Evolutionary conservation across 2,888 invertebrate species (phyloP).

Genomic region (Desoria tigrina): DNA sequence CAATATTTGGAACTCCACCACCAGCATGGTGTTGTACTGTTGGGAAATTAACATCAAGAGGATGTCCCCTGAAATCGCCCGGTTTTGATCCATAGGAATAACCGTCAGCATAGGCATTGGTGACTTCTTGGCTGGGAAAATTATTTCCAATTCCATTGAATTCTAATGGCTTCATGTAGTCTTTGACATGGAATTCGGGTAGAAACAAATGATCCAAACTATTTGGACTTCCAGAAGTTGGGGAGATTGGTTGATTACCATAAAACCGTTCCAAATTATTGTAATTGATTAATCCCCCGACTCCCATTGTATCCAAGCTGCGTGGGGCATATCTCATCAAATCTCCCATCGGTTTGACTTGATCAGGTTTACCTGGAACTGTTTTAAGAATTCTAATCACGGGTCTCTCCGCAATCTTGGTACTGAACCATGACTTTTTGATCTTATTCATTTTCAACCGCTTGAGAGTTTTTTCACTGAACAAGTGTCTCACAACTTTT

Average conservation of each 20-base stretch:
- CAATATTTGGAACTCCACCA: background rate
- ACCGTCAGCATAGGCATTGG: constrained; percentile 21
- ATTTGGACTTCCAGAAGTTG: constrained; percentile 15
- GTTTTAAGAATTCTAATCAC: background rate
- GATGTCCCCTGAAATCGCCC: constrained; percentile 1
- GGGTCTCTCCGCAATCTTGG: constrained; percentile 2
- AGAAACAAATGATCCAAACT: constrained; percentile 19
- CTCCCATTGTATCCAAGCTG: constrained; percentile 28
- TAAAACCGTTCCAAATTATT: constrained; percentile 28
- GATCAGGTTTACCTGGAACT: background rate
- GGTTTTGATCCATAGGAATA: constrained; percentile 3
- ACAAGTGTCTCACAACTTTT: constrained; percentile 10
- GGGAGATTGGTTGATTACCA: constrained; percentile 9
- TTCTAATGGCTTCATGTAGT: constrained; percentile 13
- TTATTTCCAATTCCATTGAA: constrained; percentile 6
- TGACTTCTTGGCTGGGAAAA: background rate
- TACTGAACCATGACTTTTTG: background rate
- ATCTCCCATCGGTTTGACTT: constrained; percentile 18
- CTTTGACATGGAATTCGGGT: constrained; percentile 7
- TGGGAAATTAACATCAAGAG: constrained; percentile 4
- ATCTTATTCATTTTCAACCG: constrained; percentile 1
- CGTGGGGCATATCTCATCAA: constrained; percentile 32
- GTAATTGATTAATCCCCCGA: constrained; percentile 25
- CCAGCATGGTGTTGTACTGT: background rate
- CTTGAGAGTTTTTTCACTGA: constrained; percentile 1